Evolutionary conservation across 1,140 invertebrate genomes (phyloP).

Genomic region (Arion vulgaris): DNA sequence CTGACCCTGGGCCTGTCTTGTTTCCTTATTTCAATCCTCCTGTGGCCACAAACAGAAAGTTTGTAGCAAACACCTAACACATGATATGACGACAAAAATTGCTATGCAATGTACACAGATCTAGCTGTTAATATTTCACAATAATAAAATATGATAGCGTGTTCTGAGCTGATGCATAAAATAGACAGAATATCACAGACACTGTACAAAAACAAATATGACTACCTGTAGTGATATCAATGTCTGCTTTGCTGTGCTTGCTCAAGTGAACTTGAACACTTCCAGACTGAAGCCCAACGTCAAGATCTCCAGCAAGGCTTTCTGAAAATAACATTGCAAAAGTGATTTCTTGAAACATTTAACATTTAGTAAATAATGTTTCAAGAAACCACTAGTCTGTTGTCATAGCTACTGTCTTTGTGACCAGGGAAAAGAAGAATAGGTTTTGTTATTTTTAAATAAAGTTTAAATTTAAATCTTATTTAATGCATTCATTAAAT

Average conservation of each 20-base stretch:
- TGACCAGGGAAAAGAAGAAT: too few relatives aligned
- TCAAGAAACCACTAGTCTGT: not conserved
- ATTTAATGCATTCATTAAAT: too few relatives aligned
- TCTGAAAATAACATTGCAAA: constrained; percentile 1
- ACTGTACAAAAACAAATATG: not conserved
- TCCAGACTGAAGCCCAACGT: constrained; percentile 27
- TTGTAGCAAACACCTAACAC: too few relatives aligned
- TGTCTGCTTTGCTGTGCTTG: constrained; percentile 26
- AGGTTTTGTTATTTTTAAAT: too few relatives aligned
- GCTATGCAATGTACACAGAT: too few relatives aligned
- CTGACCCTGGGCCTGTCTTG: too few relatives aligned
- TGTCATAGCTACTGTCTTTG: not conserved
- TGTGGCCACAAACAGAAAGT: too few relatives aligned
- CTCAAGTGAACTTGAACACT: constrained; percentile 28
- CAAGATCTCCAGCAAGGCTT: constrained; percentile 31
- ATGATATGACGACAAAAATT: too few relatives aligned
- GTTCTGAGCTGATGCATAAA: not conserved
- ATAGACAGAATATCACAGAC: not conserved
- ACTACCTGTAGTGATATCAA: constrained; percentile 29
- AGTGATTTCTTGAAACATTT: not conserved
- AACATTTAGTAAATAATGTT: not conserved
- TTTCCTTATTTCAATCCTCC: too few relatives aligned
- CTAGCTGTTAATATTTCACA: too few relatives aligned
- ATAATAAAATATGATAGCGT: not conserved
- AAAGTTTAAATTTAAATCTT: too few relatives aligned